Evolutionary conservation across 2,888 invertebrate genomes (phyloP), one percentile per base, ranked within the genome.

Genomic region (Synergus japonicus): DNA sequence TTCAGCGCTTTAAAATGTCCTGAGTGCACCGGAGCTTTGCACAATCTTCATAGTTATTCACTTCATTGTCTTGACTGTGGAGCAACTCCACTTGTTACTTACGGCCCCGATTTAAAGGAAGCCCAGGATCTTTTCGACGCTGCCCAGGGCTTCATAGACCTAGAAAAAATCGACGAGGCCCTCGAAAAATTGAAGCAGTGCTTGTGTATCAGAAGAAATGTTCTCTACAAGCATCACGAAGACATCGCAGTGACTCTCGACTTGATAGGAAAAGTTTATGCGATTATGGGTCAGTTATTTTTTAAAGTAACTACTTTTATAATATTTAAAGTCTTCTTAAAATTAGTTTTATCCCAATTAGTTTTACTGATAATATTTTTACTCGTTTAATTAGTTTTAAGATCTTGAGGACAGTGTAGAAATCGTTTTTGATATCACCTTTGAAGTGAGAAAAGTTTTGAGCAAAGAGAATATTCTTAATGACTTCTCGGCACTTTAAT

Each of bases 221-320:
- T 93, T 65, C 89, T 95, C 65, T 94, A 93, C 84, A 92, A 93
- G 86, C 91, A 93, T 86, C 93, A 95, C 87, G 92, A 92, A 78
- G 92, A 93, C 82, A 90, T 94, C 66, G 92, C 92, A 12, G 86
- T 90, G 77, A 91, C 91, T 12, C 89, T 92, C 63, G 94, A 94
- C 87, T 90, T 93, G 60, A 88, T 95, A 58, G 95, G 94, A 77
- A 92, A 93, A 84, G 93, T 93, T 84, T 93, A 93, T 86, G 93
- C 93, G 8, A 91, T 92, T 78, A 88, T 90, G 84, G 94, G 95
- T 94, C 89, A 86, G 86, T 73, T 66, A 43, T 66, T 18, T n/a
- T 65, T 66, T n/a, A 15, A 66, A 15, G 8, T 15, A 37, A 2
- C n/a, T 15, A 41, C 29, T 85, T 79, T 81, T 76, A 46, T 22